These are phyloP conservation scores for Odocoileus virginianus DNA, from an alignment of 2,113 vertebrate species.

Conservation along the genomic window DNA sequence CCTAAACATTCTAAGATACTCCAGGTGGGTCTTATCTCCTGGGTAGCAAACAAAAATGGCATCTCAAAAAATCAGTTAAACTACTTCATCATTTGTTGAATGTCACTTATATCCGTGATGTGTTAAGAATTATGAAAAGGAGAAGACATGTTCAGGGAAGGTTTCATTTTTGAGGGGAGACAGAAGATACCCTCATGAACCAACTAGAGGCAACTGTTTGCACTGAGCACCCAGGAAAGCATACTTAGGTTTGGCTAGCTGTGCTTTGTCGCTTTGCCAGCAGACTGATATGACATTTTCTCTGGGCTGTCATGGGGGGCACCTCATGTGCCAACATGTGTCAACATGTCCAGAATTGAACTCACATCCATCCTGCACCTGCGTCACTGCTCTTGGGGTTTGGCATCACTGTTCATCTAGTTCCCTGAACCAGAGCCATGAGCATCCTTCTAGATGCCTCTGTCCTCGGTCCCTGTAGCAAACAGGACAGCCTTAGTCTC, in stretches of 20 bases:
- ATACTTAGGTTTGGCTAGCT: fast-evolving
- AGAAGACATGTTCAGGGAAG: not conserved
- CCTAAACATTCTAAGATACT: not conserved
- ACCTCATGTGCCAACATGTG: not conserved
- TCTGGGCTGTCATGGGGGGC: not conserved
- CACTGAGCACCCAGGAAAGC: not conserved
- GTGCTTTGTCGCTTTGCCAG: not conserved
- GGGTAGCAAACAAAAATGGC: not conserved
- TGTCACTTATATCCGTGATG: not conserved
- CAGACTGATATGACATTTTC: not conserved
- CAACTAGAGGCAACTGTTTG: not conserved
- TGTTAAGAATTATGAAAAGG: not conserved
- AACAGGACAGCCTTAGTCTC: not conserved
- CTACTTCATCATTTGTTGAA: not conserved
- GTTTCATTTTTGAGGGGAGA: not conserved
- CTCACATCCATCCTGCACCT: not conserved
- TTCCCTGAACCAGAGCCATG: not conserved
- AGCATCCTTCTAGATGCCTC: not conserved
- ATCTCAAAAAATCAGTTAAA: not conserved
- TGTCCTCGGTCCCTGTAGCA: not conserved
- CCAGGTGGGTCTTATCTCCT: not conserved
- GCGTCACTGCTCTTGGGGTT: not conserved
- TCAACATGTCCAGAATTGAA: not conserved
- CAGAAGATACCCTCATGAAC: not conserved
- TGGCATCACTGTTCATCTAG: fast-evolving